phyloP scores from a whole-genome alignment of 2,113 vertebrate genomes.

The Parus major region DNA sequence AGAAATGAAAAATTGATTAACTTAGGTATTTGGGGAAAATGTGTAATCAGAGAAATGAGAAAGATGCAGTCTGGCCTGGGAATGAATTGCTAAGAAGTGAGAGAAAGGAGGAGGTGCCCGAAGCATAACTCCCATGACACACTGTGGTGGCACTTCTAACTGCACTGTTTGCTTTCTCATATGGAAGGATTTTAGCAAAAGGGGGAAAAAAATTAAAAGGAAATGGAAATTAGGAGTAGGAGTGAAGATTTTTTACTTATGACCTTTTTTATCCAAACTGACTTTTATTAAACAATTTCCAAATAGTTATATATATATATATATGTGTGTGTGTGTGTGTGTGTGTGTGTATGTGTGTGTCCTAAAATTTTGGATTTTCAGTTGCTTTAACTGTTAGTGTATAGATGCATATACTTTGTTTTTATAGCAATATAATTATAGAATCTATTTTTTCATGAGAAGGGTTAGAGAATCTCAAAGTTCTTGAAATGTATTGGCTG shows the following conservation, averaged over 20 bases:
- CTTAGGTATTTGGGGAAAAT: background rate
- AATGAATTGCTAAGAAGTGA: background rate
- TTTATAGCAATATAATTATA: background rate
- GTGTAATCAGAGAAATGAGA: background rate
- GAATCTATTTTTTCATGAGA: background rate
- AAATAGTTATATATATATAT: background rate
- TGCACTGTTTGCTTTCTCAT: conserved; percentile 16
- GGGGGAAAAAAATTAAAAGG: accelerated
- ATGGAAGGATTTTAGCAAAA: background rate
- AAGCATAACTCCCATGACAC: conserved; percentile 62
- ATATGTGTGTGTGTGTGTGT: background rate
- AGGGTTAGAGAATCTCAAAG: background rate
- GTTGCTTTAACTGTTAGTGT: background rate
- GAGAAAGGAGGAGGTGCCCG: conserved; percentile 8
- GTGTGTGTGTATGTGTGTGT: background rate
- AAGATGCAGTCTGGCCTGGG: background rate
- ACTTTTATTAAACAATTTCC: background rate
- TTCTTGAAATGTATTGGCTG: background rate
- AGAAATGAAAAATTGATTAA: conserved; percentile 29
- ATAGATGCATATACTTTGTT: background rate
- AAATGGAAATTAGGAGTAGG: background rate
- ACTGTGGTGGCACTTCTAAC: conserved; percentile 61
- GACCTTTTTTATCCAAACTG: background rate
- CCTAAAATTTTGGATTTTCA: background rate
- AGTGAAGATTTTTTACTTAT: background rate